Conservation (phyloP, 2,113 vertebrate species). For the Sapayoa aenigma region DNA sequence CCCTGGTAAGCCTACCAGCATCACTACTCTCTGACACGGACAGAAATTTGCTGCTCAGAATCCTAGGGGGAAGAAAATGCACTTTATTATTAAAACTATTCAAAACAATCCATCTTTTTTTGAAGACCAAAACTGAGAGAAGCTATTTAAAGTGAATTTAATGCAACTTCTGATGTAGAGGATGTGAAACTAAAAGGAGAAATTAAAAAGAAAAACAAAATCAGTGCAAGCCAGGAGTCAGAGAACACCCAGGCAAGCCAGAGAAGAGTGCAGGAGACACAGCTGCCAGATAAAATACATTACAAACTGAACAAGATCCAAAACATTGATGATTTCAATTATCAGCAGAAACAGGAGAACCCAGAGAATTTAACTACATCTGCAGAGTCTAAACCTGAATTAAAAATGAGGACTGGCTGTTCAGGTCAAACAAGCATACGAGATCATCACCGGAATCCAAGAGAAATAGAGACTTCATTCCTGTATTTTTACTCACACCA, state of each 20-base stretch:
- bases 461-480: neutral
- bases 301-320: neutral
- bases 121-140: conserved; percentile 39
- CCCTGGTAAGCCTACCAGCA: neutral
- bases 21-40: neutral
- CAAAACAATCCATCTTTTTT: conserved; percentile 16
- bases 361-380: neutral
- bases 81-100: conserved; percentile 27
- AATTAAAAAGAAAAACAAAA: neutral
- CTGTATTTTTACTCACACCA: neutral
- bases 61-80: neutral
- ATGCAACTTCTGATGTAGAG: conserved; percentile 10
- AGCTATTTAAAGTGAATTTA: conserved; percentile 54
- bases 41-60: neutral
- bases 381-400: neutral
- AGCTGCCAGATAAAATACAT: conserved; percentile 47
- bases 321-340: conserved; percentile 22
- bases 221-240: conserved; percentile 3
- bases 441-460: neutral
- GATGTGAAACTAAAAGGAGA: conserved; percentile 24
- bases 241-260: conserved; percentile 22
- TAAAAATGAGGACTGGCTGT: neutral
- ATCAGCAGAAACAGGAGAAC: conserved; percentile 26
- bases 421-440: neutral
- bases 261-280: neutral